Conservation (phyloP, 1,140 invertebrate species). For the Drosophila ambigua region DNA sequence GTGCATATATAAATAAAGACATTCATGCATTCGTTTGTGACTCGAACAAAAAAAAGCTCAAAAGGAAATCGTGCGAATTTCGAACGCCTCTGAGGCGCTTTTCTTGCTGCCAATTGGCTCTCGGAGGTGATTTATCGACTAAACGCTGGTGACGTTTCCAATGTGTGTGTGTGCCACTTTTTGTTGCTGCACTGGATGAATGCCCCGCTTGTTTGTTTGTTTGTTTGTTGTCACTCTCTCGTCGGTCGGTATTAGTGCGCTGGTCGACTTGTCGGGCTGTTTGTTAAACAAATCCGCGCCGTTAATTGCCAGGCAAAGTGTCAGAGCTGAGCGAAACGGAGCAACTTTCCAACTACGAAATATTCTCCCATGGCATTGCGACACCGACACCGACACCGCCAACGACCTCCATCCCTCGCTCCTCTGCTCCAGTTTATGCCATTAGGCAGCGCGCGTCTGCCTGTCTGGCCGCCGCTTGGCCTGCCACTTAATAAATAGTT, state of each 20-base stretch:
- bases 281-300: slow-evolving; percentile 78
- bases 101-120: slow-evolving; percentile 59
- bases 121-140: slow-evolving; percentile 68
- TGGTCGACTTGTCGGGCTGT: slow-evolving; percentile 55
- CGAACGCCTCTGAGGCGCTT: slow-evolving; percentile 64
- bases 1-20: slow-evolving; percentile 34
- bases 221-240: slow-evolving; percentile 38
- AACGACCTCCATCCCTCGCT: background rate
- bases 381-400: slow-evolving; percentile 22
- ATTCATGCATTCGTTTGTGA: slow-evolving; percentile 8
- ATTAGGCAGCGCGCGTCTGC: slow-evolving; percentile 63
- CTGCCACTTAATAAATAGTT: slow-evolving; percentile 79
- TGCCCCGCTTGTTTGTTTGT: slow-evolving; percentile 40
- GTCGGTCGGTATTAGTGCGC: slow-evolving; percentile 22
- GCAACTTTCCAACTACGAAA: slow-evolving; percentile 35
- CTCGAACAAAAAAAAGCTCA: slow-evolving; percentile 21
- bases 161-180: slow-evolving; percentile 49
- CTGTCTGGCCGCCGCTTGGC: slow-evolving; percentile 68
- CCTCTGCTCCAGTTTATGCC: slow-evolving; percentile 52
- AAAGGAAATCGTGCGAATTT: slow-evolving; percentile 73
- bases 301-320: slow-evolving; percentile 76
- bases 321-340: slow-evolving; percentile 44
- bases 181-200: slow-evolving; percentile 23
- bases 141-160: slow-evolving; percentile 64
- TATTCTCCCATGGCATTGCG: slow-evolving; percentile 58